A percentile compares a stretch with the other conserved stretches of the same genome.
Evolutionary conservation across 2,113 vertebrate species (phyloP).

Genomic region (Oreamnos americanus): DNA sequence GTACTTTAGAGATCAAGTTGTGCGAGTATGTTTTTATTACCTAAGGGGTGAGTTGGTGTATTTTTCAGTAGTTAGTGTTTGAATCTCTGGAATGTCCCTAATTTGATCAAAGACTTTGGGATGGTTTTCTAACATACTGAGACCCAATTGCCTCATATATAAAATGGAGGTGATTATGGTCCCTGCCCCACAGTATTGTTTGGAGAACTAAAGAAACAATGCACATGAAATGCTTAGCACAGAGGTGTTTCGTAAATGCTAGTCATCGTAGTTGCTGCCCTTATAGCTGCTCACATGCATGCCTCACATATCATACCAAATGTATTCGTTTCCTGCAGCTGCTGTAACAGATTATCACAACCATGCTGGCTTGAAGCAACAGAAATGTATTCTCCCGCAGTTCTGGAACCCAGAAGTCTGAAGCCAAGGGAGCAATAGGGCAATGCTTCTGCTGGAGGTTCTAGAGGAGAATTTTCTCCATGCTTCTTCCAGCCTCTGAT

Average conservation of each 20-base stretch:
- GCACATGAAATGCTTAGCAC: background rate
- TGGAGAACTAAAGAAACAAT: background rate
- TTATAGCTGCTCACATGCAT: background rate
- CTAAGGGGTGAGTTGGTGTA: background rate
- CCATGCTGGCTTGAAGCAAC: background rate
- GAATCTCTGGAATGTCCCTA: background rate
- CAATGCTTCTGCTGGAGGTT: background rate
- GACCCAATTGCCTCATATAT: background rate
- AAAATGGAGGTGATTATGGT: background rate
- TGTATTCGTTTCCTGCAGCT: background rate
- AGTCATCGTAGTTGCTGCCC: background rate
- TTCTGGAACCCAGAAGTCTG: background rate
- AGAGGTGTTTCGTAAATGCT: background rate
- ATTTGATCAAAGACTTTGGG: background rate
- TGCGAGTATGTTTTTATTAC: background rate
- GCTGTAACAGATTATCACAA: background rate
- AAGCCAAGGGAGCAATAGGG: background rate
- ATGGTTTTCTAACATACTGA: background rate
- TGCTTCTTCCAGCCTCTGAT: background rate
- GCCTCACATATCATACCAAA: background rate
- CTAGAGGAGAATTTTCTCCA: background rate
- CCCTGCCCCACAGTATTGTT: background rate
- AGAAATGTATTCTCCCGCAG: background rate
- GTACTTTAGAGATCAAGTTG: background rate
- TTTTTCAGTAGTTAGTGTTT: background rate